Evolutionary conservation across 2,888 invertebrate species (phyloP), one percentile per base, ranked within the genome.

Genomic region (Polietes domitor): DNA sequence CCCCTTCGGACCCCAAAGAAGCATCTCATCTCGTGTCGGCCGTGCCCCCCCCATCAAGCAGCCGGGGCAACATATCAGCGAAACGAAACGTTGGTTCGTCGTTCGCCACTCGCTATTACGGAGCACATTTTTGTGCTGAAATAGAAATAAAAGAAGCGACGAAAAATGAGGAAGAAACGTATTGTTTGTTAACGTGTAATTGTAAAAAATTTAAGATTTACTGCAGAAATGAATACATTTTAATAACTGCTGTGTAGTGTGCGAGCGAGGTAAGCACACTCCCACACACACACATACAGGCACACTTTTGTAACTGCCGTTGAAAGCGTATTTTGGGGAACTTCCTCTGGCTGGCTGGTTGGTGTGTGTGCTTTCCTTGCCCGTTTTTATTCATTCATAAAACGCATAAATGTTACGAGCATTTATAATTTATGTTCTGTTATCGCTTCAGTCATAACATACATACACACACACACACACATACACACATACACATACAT

Each of bases 351-450:
- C 43, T 43, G 41, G 19, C 37, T 37, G 65, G 28, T 53, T 5
- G 19, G 17, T 28, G 9, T 37, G 7, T 28, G 61, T 26, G 37
- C 12, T 61, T 61, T 61, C 43, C 68, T 24, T 68, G 68, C 24
- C 65, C 65, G 76, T 53, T 76, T 65, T 76, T 76, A 68, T 76
- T 76, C 76, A 76, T 76, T 76, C 76, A 76, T 76, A 76, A 76
- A 76, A 76, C 76, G 68, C 68, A 68, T 68, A 68, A 76, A 76
- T 68, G 76, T 76, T 68, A 76, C 68, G 76, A 76, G 76, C 76
- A 76, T 76, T 90, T 90, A 90, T 90, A 90, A 90, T 90, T 90
- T 90, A 90, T 90, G 89, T 88, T 63, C 77, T 77, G 80, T 83
- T 83, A 80, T 83, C 83, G 77, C 80, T 80, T 74, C 53, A 77